phyloP scores from a whole-genome alignment of 2,113 vertebrate genomes.

The Smithornis capensis region DNA sequence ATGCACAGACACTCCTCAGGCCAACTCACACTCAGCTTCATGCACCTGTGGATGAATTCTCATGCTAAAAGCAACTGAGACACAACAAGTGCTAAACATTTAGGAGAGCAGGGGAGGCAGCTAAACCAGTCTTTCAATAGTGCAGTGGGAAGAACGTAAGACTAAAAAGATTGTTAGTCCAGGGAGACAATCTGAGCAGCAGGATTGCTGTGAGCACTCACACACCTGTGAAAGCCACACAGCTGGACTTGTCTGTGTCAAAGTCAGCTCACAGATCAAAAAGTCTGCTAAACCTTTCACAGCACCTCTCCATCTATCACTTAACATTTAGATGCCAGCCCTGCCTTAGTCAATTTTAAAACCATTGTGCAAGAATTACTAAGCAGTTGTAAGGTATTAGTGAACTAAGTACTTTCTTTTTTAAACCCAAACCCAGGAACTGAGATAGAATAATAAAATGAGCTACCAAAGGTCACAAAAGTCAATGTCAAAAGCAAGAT shows the following conservation, averaged over 20 bases:
- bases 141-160: not conserved
- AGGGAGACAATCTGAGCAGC: not conserved
- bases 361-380: conserved; percentile 15
- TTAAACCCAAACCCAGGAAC: not conserved
- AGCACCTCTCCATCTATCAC: not conserved
- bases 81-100: not conserved
- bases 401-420: conserved; percentile 10
- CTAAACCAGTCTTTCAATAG: not conserved
- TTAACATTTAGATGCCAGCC: not conserved
- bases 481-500: conserved; percentile 38
- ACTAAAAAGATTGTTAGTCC: not conserved
- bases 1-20: not conserved
- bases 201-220: not conserved
- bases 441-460: not conserved
- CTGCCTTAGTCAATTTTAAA: not conserved
- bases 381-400: not conserved
- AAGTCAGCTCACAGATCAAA: not conserved
- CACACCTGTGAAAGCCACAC: not conserved
- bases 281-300: not conserved
- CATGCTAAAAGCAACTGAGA: not conserved
- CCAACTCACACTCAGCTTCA: not conserved
- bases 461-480: conserved; percentile 39
- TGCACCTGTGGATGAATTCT: not conserved
- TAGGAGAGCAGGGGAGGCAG: not conserved
- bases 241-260: not conserved